Conservation (phyloP, 2,797 vertebrate species). For the Eulemur albifrons region DNA sequence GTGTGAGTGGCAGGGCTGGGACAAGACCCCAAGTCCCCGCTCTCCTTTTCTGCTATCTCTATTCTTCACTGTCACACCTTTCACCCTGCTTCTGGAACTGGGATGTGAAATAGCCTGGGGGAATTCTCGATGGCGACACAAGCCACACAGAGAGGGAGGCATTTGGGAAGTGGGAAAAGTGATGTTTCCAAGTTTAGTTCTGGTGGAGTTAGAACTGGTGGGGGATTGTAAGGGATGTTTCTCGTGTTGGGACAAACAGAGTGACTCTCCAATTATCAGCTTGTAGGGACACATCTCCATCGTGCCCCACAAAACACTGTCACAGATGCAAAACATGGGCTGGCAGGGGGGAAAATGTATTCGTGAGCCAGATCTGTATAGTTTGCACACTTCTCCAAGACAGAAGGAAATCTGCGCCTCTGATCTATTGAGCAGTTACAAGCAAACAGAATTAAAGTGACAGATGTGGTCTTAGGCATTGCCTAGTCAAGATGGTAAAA, state of each 20-base stretch:
- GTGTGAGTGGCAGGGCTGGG: background rate
- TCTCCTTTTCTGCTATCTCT: background rate
- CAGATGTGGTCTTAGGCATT: background rate
- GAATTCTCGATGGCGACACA: background rate
- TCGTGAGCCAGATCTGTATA: background rate
- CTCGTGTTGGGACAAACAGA: conserved; percentile 34
- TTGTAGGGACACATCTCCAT: conserved; percentile 15
- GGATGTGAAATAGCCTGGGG: background rate
- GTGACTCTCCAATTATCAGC: background rate
- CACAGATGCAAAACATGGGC: conserved; percentile 20
- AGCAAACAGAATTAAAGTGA: background rate
- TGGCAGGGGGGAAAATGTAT: background rate
- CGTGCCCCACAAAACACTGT: background rate
- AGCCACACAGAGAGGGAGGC: background rate
- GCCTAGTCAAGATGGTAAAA: background rate
- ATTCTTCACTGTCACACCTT: background rate
- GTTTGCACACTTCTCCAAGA: background rate
- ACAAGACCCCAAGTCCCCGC: background rate
- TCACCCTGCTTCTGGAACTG: background rate
- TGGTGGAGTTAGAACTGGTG: background rate
- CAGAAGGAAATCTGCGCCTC: background rate
- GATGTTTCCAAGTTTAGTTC: conserved; percentile 1
- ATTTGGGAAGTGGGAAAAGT: conserved; percentile 37
- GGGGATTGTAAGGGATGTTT: background rate
- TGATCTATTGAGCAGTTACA: background rate